phyloP scores from a whole-genome alignment of 2,113 vertebrate species.

The Cottus gobio region DNA sequence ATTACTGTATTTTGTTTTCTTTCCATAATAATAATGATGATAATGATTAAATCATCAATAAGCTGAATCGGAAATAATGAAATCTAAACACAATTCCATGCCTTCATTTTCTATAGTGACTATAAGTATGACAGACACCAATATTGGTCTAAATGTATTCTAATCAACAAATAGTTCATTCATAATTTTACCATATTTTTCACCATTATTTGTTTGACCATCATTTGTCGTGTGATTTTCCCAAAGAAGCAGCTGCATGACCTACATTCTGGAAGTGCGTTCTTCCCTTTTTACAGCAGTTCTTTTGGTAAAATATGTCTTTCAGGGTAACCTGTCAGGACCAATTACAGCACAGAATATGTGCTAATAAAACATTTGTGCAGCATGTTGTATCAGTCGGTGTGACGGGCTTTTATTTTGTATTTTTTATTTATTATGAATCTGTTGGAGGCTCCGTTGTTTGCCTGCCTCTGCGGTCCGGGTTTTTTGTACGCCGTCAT shows the following conservation, averaged over 20 bases:
- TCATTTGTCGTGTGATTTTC: background rate
- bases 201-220: background rate
- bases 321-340: conserved; percentile 4
- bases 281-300: background rate
- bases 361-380: background rate
- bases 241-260: background rate
- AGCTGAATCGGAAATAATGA: background rate
- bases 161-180: background rate
- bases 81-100: too few relatives aligned
- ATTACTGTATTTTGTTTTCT: background rate
- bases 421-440: background rate
- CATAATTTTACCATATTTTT: background rate
- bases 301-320: background rate
- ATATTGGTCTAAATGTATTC: background rate
- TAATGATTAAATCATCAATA: background rate
- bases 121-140: background rate
- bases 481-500: conserved; percentile 61
- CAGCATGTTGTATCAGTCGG: conserved; percentile 6
- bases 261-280: background rate
- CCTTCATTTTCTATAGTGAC: background rate
- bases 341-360: background rate
- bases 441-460: conserved; percentile 38
- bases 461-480: conserved; percentile 37
- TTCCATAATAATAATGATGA: background rate
- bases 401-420: background rate